Evolutionary conservation across 2,888 invertebrate genomes (phyloP).

Genomic region (Acronicta alni): DNA sequence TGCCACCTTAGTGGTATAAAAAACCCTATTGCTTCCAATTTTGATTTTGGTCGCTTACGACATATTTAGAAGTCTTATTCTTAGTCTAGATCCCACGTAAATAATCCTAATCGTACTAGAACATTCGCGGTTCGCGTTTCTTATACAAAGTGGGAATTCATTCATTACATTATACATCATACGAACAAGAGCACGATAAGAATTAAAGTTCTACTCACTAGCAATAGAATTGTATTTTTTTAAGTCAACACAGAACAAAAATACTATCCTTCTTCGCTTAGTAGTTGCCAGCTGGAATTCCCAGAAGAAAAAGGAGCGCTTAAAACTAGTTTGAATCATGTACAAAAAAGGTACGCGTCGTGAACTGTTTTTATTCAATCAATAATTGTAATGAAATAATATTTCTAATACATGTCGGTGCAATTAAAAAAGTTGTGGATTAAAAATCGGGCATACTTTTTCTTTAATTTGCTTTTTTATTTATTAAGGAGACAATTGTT

Average conservation of each 20-base stretch:
- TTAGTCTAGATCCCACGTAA: conserved; percentile 28
- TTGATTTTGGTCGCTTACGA: conserved; percentile 14
- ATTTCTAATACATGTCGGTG: neutral
- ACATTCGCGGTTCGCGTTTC: conserved; percentile 12
- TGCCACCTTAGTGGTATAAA: no score
- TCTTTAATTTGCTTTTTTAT: neutral
- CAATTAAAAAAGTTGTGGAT: no score
- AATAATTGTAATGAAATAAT: no score
- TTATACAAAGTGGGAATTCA: neutral
- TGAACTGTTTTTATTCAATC: neutral
- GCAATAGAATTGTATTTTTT: neutral
- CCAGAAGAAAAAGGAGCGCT: neutral
- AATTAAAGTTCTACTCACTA: neutral
- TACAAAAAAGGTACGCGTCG: conserved; percentile 21
- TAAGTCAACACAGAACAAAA: neutral
- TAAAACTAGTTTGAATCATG: conserved; percentile 13
- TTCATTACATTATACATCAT: conserved; percentile 12
- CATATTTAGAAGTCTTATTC: conserved; percentile 13
- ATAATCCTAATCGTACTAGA: conserved; percentile 32
- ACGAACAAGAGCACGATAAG: conserved; percentile 20
- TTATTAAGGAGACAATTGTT: no score
- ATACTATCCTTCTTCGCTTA: neutral
- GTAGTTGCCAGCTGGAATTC: neutral
- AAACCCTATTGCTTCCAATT: neutral
- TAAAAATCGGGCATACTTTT: no score